Evolutionary conservation across 2,113 vertebrate species (phyloP).

Genomic region (Crotalus helleri): DNA sequence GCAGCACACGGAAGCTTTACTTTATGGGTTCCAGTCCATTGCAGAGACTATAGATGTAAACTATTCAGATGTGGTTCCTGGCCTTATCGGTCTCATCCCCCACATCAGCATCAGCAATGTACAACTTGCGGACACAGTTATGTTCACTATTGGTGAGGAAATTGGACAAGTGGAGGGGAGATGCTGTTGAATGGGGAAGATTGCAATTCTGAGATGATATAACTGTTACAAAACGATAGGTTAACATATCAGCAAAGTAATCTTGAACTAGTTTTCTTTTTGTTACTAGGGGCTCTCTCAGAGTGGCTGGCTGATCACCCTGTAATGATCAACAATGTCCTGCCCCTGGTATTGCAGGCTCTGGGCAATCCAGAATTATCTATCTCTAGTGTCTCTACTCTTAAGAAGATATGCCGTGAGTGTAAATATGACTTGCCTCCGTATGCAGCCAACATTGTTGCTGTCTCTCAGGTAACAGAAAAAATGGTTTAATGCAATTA

Average conservation of each 20-base stretch:
- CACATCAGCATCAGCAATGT: constrained; percentile 97
- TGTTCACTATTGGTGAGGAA: constrained; percentile 97
- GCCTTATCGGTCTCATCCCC: constrained; percentile 95
- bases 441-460: constrained; percentile 95
- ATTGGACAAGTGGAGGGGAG: not conserved
- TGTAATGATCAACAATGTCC: constrained; percentile 96
- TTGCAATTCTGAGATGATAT: not conserved
- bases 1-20: constrained; percentile 94
- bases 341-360: constrained; percentile 93
- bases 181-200: not conserved
- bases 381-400: constrained; percentile 94
- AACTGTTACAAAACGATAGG: not conserved
- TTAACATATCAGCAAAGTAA: not conserved
- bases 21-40: constrained; percentile 98
- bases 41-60: constrained; percentile 98
- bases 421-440: constrained; percentile 96
- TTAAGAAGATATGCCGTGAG: constrained; percentile 98
- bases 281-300: constrained; percentile 83
- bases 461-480: constrained; percentile 91
- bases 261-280: constrained; percentile 7
- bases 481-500: not conserved
- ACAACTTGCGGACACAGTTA: constrained; percentile 95
- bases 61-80: constrained; percentile 96
- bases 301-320: constrained; percentile 98
- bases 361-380: constrained; percentile 97